Percentiles rank a stretch among this genome's conserved stretches.
These are phyloP conservation scores for Monochamus alternatus DNA, from an alignment of 2,888 invertebrate genomes.

Conservation along the genomic window DNA sequence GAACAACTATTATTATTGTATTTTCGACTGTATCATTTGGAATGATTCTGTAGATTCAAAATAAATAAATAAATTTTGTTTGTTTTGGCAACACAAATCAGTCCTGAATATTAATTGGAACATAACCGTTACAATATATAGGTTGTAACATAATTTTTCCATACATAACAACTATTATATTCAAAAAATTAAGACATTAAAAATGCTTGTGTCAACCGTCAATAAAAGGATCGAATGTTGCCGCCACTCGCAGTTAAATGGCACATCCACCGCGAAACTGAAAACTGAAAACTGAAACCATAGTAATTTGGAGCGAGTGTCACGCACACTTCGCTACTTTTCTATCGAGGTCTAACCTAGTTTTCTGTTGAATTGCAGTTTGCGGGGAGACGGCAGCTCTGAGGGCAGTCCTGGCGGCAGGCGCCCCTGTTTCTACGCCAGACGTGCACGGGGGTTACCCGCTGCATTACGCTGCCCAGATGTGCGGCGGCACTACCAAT, in stretches of 20 bases:
- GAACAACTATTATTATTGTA: no score
- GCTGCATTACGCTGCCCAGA: constrained; percentile 97
- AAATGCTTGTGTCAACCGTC: no score
- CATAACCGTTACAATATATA: no score
- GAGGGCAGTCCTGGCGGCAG: constrained; percentile 86
- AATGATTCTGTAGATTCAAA: no score
- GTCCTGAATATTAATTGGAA: no score
- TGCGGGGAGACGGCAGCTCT: constrained; percentile 94
- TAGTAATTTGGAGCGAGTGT: constrained; percentile 43
- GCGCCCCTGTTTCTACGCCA: constrained; percentile 89
- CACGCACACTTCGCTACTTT: constrained; percentile 43
- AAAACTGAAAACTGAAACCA: constrained; percentile 45
- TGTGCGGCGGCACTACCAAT: constrained; percentile 84
- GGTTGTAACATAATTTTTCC: no score
- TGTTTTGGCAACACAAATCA: no score
- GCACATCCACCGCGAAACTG: constrained; percentile 10
- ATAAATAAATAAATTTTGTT: no score
- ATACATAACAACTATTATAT: no score
- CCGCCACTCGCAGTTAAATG: neutral
- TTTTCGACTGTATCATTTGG: no score
- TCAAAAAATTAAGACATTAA: no score
- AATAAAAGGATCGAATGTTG: no score
- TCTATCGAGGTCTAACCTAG: constrained; percentile 38
- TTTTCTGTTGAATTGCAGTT: constrained; percentile 74
- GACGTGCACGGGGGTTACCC: constrained; percentile 97